Evolutionary conservation across 2,113 vertebrate genomes (phyloP).

Genomic region (Phyllostomus discolor): DNA sequence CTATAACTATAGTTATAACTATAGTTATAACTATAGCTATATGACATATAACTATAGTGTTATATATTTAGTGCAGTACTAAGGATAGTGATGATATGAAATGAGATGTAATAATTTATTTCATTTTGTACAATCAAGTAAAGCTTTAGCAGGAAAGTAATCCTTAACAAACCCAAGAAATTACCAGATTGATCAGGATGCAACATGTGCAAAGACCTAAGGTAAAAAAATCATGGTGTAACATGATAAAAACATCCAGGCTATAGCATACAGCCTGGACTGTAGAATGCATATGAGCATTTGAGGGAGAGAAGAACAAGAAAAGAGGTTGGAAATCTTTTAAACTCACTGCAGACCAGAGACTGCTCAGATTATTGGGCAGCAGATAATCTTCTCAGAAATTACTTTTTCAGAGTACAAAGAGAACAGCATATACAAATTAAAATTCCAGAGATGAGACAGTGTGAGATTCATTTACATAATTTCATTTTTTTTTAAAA

Average conservation of each 20-base stretch:
- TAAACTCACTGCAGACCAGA: neutral
- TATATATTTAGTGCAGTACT: neutral
- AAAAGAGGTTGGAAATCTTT: neutral
- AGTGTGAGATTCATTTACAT: neutral
- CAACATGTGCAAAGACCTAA: neutral
- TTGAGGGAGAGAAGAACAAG: neutral
- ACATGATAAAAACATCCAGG: neutral
- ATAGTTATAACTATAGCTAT: neutral
- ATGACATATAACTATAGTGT: neutral
- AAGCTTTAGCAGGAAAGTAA: neutral
- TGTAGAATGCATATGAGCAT: neutral
- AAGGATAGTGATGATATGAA: neutral
- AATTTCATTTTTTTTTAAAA: neutral
- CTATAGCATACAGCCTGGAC: no score
- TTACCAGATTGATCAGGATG: neutral
- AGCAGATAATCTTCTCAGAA: neutral
- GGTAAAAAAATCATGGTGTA: neutral
- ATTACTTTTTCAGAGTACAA: neutral
- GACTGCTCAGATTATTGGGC: neutral
- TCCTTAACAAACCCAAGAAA: neutral
- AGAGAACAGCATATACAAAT: neutral
- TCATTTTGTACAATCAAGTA: neutral
- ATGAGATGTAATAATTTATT: neutral
- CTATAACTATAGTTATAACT: neutral
- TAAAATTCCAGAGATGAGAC: neutral